Percentiles rank a stretch among this genome's conserved stretches.
These are phyloP conservation scores for Vulpes lagopus DNA, from an alignment of 2,113 vertebrate genomes.

Conservation along the genomic window DNA sequence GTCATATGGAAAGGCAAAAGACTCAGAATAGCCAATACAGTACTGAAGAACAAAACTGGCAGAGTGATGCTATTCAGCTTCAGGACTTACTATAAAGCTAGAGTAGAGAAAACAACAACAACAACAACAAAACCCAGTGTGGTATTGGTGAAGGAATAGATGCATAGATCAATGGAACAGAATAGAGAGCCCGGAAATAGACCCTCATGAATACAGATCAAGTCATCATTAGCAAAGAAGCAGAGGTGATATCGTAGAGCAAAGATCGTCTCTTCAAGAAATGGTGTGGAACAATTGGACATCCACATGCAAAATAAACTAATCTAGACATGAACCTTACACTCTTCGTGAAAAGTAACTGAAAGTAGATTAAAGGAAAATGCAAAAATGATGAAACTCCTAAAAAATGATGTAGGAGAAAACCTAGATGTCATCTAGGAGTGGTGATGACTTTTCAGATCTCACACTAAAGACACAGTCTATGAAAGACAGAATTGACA, in stretches of 20 bases:
- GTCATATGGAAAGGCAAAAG: not conserved
- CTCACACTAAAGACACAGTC: not conserved
- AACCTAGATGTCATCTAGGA: not conserved
- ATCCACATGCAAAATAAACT: not conserved
- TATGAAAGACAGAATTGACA: not conserved
- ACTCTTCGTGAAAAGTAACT: not conserved
- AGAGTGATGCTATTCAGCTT: too few species aligned
- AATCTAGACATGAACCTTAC: not conserved
- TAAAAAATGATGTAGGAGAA: not conserved
- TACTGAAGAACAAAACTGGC: not conserved
- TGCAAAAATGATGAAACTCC: not conserved
- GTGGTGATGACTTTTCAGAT: not conserved
- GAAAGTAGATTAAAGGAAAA: not conserved
- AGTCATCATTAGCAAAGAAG: not conserved
- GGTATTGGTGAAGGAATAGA: not conserved
- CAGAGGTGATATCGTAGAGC: not conserved
- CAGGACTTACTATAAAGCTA: not conserved
- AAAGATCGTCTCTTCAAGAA: not conserved
- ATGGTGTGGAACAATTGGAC: not conserved
- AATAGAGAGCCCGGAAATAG: not conserved
- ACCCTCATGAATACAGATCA: not conserved
- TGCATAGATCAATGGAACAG: not conserved
- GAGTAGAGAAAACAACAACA: not conserved
- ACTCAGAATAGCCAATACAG: not conserved
- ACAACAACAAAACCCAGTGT: not conserved